Evolutionary conservation across 2,888 invertebrate species (phyloP).

Genomic region (Euplexia lucipara): DNA sequence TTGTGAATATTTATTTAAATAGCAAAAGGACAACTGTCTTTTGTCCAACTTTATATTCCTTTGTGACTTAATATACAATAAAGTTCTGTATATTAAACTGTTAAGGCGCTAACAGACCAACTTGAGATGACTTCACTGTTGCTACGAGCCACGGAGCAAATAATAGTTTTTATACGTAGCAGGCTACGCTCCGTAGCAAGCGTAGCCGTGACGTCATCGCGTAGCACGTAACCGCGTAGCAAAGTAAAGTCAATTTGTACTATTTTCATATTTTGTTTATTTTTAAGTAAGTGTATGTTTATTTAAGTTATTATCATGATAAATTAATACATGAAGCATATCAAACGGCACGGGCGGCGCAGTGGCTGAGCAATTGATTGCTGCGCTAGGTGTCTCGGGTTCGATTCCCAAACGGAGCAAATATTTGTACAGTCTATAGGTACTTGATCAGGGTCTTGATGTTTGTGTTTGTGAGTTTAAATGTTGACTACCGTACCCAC

Average conservation of each 20-base stretch:
- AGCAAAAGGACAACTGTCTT: not conserved
- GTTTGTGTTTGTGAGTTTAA: too few species aligned
- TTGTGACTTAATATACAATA: not conserved
- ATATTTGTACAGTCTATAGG: too few species aligned
- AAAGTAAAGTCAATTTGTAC: not conserved
- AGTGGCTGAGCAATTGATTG: too few species aligned
- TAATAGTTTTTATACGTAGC: not conserved
- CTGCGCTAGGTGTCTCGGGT: too few species aligned
- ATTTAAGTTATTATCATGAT: not conserved
- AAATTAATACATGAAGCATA: not conserved
- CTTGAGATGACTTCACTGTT: slow-evolving; percentile 10
- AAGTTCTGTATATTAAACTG: slow-evolving; percentile 25
- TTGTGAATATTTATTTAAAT: slow-evolving; percentile 15
- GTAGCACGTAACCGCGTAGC: slow-evolving; percentile 13
- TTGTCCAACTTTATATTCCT: slow-evolving; percentile 17
- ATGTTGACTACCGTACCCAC: too few species aligned
- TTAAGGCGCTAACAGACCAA: not conserved
- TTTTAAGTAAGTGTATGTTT: too few species aligned
- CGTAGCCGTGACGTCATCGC: slow-evolving; percentile 22
- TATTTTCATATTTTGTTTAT: not conserved
- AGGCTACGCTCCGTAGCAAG: slow-evolving; percentile 20
- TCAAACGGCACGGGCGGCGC: too few species aligned
- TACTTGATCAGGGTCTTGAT: too few species aligned
- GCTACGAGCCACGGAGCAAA: slow-evolving; percentile 10
- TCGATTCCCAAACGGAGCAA: too few species aligned